Base-by-base conservation (phyloP, 2,113 vertebrate genomes). In the Planiliza haematocheilus region DNA sequence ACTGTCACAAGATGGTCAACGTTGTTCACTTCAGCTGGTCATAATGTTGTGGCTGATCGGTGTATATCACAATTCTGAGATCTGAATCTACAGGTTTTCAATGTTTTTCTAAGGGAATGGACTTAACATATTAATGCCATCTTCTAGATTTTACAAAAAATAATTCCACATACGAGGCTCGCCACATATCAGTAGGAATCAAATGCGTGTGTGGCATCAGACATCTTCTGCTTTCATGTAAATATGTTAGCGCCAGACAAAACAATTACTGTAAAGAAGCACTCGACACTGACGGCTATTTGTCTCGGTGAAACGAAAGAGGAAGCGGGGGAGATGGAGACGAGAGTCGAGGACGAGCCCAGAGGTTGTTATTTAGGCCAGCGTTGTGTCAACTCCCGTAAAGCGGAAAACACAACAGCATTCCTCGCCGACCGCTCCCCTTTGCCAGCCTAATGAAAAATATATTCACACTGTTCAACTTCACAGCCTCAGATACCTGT, bases 251-350 rank as follows among this genome's bases (percentile, higher is more conserved):
- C 73, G 69, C 52, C 57, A 66, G 72, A 86, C 63, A 77, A 71
- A 57, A 45, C 7, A 2, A 78, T 48, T 78, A 75, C 67, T 82
- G 57, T 64, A 34, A 68, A 81, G 64, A 82, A 68, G 71, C 70
- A 66, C 34, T 74, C 65, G 60, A 66, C 24, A 74, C 57, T 49
- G 59, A 14, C 66, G 59, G 61, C 53, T 74, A 82, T 87, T 72
- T 72, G 53, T 58, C 60, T 82, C 63, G 62, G 42, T 83, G 43
- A 37, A 69, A 72, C 38, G 24, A 57, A 83, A 74, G 43, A 52
- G 81, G 81, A 86, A 77, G 62, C 36, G 74, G 56, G 77, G 78
- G 77, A 86, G 89, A 81, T 76, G 49, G 71, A 86, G 81, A 84
- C 59, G 79, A 76, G 77, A 68, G 70, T 72, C 11, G 11, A 72